These are phyloP conservation scores for Nemurella pictetii DNA, from an alignment of 2,888 invertebrate species.

Conservation along the genomic window DNA sequence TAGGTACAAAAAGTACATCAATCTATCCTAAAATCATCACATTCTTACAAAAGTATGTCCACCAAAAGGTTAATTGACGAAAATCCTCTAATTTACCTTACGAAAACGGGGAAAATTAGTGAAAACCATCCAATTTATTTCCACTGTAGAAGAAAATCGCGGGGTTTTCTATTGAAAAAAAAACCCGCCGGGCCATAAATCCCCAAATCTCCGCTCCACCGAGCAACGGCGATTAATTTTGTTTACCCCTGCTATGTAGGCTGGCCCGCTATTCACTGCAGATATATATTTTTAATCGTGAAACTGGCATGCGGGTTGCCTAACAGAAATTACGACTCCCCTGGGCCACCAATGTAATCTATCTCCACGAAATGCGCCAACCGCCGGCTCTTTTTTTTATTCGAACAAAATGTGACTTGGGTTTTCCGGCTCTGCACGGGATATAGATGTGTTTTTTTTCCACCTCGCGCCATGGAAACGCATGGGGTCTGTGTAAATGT, in stretches of 20 bases:
- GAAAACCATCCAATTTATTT: too few species aligned
- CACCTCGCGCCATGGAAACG: not conserved
- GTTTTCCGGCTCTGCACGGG: not conserved
- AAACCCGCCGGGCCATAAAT: not conserved
- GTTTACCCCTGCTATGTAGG: slow-evolving; percentile 20
- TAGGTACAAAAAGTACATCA: too few species aligned
- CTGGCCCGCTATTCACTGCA: not conserved
- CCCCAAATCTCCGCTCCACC: not conserved
- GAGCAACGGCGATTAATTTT: not conserved
- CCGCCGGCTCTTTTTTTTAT: slow-evolving; percentile 22
- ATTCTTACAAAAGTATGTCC: too few species aligned
- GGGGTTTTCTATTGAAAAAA: not conserved
- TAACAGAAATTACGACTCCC: slow-evolving; percentile 30
- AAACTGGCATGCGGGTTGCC: slow-evolving; percentile 24
- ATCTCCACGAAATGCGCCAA: slow-evolving; percentile 26
- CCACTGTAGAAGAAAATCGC: not conserved
- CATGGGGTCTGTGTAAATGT: not conserved
- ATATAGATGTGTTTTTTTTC: not conserved
- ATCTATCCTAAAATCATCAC: too few species aligned
- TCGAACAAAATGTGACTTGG: not conserved
- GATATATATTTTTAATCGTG: slow-evolving; percentile 31
- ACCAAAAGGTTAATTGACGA: too few species aligned
- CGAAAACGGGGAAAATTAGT: too few species aligned
- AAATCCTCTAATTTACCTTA: too few species aligned
- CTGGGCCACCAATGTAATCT: slow-evolving; percentile 24